Percentiles rank a stretch among this genome's conserved stretches.
phyloP scores from a whole-genome alignment of 2,113 vertebrate species.

The Taurulus bubalis region DNA sequence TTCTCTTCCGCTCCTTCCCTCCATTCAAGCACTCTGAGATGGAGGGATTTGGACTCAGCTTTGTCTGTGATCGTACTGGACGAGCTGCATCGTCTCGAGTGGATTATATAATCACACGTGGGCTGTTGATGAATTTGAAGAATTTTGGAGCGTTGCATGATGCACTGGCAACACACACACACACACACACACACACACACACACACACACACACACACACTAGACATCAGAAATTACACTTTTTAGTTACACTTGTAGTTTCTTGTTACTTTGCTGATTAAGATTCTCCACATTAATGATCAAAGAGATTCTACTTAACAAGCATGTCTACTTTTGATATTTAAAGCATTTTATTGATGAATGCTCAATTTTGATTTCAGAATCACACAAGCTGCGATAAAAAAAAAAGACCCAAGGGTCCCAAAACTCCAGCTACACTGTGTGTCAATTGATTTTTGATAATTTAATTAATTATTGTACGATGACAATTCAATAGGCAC shows the following conservation, averaged over 20 bases:
- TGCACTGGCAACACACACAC: not conserved
- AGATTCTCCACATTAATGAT: no score
- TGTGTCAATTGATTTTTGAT: not conserved
- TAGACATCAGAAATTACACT: not conserved
- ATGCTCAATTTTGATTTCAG: not conserved
- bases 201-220: not conserved
- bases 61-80: constrained; percentile 25
- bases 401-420: not conserved
- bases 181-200: constrained; percentile 1
- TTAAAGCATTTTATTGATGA: not conserved
- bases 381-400: not conserved
- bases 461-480: not conserved
- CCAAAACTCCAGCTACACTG: not conserved
- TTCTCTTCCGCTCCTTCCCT: constrained; percentile 37
- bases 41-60: constrained; percentile 40
- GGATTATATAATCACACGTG: constrained; percentile 40
- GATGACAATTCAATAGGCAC: not conserved
- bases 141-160: constrained; percentile 3
- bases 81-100: constrained; percentile 24
- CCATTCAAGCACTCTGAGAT: constrained; percentile 37
- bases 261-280: not conserved
- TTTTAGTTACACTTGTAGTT: not conserved
- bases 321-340: not conserved
- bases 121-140: constrained; percentile 17
- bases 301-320: no score